Evolutionary conservation across 2,113 vertebrate genomes (phyloP), one percentile per base, ranked within the genome.

Genomic region (Promerops cafer): DNA sequence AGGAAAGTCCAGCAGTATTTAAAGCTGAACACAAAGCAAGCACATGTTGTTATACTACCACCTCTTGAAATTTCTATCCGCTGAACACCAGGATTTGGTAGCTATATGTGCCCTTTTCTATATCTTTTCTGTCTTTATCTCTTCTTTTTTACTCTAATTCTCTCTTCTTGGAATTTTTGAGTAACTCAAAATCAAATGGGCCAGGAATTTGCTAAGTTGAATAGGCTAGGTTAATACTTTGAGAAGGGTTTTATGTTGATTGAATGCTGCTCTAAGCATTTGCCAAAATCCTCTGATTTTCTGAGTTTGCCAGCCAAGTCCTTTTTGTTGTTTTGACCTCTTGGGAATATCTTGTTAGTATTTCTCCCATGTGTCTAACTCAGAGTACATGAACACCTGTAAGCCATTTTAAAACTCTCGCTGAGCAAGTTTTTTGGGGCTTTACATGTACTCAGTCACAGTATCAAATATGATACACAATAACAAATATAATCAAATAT

Each of bases 281-380:
- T 37, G 22, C 8, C 31, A 44, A 52, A 50, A 52, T 52, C 11
- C 2, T 59, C 37, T 27, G 44, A 19, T 33, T 60, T 59, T 60
- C 12, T 0, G 0, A 37, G 39, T 6, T 37, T 44, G 11, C 27
- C 15, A 33, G 53, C 11, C 4, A 52, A 69, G 13, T 40, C 30
- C 15, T 24, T 44, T 59, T 31, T 52, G 27, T 9, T 37, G 3
- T 52, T 77, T 44, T 60, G 14, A 44, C 2, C 11, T 68, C 27
- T 68, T 37, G 17, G 37, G 45, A 27, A 22, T 37, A 22, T 12
- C 17, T 52, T 37, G 37, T 27, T 9, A 27, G 31, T 76, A 50
- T 44, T 68, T 77, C 22, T 86, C 11, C 26, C 1, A 0, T 37
- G 11, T 6, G 3, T 52, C 27, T 52, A 44, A 33, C 37, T 68